Percentiles rank a stretch among this genome's conserved stretches.
Evolutionary conservation across 2,797 vertebrate genomes (phyloP).

Genomic region (Phalanger gymnotis): DNA sequence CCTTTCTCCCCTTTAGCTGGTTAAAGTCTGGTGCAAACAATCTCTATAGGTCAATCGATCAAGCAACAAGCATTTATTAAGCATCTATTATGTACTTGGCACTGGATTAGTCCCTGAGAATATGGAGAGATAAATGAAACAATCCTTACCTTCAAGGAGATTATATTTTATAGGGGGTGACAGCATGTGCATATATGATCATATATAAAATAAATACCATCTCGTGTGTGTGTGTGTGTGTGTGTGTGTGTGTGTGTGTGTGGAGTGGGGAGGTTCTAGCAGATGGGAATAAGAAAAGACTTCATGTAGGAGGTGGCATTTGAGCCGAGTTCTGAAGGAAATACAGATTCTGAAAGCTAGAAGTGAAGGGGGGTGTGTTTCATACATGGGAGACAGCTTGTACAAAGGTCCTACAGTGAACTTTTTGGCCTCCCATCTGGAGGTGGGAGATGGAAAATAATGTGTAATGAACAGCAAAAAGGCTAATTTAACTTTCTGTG

Average conservation of each 20-base stretch:
- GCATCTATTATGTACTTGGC: background rate
- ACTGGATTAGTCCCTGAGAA: background rate
- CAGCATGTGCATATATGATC: background rate
- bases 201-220: background rate
- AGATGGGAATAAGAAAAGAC: background rate
- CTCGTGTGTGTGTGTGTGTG: background rate
- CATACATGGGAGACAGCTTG: background rate
- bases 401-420: background rate
- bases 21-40: background rate
- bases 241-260: background rate
- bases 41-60: background rate
- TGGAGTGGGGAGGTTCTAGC: background rate
- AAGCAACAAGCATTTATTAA: background rate
- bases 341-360: background rate
- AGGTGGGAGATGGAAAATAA: background rate
- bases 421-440: background rate
- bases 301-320: background rate
- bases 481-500: background rate
- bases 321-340: background rate
- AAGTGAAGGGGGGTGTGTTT: background rate
- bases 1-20: background rate
- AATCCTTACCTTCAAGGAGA: background rate
- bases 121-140: background rate
- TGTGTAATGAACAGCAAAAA: background rate
- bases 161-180: background rate